Percentiles rank a stretch among this genome's conserved stretches.
Evolutionary conservation across 2,888 invertebrate genomes (phyloP).

Genomic region (Macrosoma leucophasiata): DNA sequence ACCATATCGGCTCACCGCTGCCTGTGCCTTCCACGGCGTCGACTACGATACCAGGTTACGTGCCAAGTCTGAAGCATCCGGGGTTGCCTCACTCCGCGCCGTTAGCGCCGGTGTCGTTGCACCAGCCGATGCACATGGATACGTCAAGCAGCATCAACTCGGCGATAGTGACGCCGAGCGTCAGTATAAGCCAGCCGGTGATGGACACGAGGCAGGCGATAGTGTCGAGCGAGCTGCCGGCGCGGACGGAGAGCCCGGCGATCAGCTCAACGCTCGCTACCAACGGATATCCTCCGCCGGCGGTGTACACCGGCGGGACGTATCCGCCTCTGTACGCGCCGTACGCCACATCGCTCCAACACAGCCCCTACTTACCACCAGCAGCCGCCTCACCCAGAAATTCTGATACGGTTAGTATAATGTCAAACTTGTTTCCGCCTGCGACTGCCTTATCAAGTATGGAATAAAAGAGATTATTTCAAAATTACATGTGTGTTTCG

Average conservation of each 20-base stretch:
- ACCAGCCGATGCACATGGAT: conserved; percentile 46
- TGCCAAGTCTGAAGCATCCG: conserved; percentile 53
- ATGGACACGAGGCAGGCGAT: conserved; percentile 46
- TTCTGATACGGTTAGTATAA: conserved; percentile 62
- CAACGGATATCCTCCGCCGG: conserved; percentile 78
- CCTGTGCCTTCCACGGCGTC: conserved; percentile 43
- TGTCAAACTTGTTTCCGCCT: too few species aligned
- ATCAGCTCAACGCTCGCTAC: conserved; percentile 81
- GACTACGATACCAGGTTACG: conserved; percentile 51
- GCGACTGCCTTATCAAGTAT: too few species aligned
- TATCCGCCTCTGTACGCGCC: conserved; percentile 85
- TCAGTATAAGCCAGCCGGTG: conserved; percentile 49
- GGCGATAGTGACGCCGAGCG: conserved; percentile 44
- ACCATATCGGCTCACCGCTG: conserved; percentile 45
- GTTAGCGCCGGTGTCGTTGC: conserved; percentile 39
- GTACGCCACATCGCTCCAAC: conserved; percentile 82
- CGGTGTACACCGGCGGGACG: conserved; percentile 79
- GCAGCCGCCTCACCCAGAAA: conserved; percentile 79
- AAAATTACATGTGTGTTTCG: too few species aligned
- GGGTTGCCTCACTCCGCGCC: conserved; percentile 42
- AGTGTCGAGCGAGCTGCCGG: conserved; percentile 68
- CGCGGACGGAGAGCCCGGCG: conserved; percentile 50
- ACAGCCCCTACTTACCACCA: conserved; percentile 84
- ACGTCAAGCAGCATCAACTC: conserved; percentile 36
- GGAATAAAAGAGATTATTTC: too few species aligned